Evolutionary conservation across 2,888 invertebrate genomes (phyloP).

Genomic region (Lutraria lutraria): DNA sequence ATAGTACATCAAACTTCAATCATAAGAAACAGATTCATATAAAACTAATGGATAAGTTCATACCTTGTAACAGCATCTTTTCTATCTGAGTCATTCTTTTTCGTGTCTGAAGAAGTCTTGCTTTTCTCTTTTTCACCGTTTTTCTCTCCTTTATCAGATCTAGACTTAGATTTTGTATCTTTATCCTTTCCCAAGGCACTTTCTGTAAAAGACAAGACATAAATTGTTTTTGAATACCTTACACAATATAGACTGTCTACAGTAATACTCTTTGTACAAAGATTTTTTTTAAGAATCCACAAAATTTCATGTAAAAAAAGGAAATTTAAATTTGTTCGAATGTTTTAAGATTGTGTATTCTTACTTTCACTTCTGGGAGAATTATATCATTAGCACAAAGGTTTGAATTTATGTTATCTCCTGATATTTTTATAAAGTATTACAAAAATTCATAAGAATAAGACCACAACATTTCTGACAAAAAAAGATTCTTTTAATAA

Average conservation of each 20-base stretch:
- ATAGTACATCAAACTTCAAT: neutral
- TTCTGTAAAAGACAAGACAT: constrained; percentile 34
- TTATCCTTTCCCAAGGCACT: constrained; percentile 57
- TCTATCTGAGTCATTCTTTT: constrained; percentile 63
- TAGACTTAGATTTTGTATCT: constrained; percentile 56
- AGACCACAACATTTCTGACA: neutral
- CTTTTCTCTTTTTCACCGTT: constrained; percentile 62
- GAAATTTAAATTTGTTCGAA: too few species aligned
- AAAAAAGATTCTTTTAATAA: neutral
- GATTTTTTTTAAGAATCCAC: too few species aligned
- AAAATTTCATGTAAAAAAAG: too few species aligned
- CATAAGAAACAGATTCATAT: neutral
- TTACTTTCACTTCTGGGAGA: too few species aligned
- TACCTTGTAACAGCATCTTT: constrained; percentile 52
- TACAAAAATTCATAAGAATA: too few species aligned
- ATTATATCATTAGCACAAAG: too few species aligned
- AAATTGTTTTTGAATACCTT: neutral
- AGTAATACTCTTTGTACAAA: too few species aligned
- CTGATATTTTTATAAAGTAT: too few species aligned
- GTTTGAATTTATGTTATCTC: too few species aligned
- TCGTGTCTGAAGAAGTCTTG: constrained; percentile 48
- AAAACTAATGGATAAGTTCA: neutral
- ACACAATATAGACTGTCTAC: too few species aligned
- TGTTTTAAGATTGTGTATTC: too few species aligned
- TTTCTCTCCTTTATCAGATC: constrained; percentile 61